A percentile compares a stretch with the other conserved stretches of the same genome.
Evolutionary conservation across 2,113 vertebrate genomes (phyloP).

Genomic region (Mixornis gularis): DNA sequence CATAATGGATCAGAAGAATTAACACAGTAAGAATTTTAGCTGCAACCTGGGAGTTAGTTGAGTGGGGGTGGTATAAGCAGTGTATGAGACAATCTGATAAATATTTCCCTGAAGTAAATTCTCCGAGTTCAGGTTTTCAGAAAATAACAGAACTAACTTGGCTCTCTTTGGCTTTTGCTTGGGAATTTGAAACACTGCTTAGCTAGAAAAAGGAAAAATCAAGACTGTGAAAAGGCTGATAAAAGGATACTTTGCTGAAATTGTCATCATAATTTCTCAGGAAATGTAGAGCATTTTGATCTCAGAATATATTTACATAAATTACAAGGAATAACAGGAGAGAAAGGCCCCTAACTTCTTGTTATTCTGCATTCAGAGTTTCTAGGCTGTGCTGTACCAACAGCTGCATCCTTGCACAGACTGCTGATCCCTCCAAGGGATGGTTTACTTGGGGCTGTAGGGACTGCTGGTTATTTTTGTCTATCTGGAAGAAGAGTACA

Average conservation of each 20-base stretch:
- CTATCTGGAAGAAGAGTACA: neutral
- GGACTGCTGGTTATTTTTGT: neutral
- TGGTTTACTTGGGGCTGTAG: neutral
- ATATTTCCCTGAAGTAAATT: neutral
- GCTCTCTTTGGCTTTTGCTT: neutral
- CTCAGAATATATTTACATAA: conserved; percentile 18
- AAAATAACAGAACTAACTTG: neutral
- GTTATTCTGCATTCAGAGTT: neutral
- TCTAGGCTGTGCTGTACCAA: neutral
- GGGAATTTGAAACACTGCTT: neutral
- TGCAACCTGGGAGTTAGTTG: neutral
- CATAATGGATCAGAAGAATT: neutral
- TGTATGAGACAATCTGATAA: neutral
- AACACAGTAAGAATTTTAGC: neutral
- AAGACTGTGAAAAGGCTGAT: neutral
- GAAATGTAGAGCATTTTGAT: conserved; percentile 23
- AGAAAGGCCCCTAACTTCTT: neutral
- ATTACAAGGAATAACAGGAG: neutral
- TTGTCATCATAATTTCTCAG: neutral
- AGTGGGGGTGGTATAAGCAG: neutral
- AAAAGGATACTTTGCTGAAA: conserved; percentile 8
- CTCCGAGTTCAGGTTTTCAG: neutral
- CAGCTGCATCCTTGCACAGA: neutral
- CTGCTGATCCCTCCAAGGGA: neutral
- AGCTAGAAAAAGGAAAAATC: neutral